These are phyloP conservation scores for Vanessa cardui DNA, from an alignment of 2,888 invertebrate species.

Conservation along the genomic window DNA sequence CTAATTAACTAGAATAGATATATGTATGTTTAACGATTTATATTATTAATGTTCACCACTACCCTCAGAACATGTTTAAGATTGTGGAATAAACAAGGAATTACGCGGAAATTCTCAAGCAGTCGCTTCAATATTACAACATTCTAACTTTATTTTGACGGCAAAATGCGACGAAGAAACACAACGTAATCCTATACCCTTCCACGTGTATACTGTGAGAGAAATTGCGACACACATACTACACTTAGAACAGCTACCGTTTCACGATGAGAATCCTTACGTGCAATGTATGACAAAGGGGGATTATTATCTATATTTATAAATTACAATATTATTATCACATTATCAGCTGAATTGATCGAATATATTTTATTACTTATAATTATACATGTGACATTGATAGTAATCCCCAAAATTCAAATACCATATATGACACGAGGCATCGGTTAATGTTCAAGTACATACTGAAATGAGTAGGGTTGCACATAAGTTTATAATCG, in stretches of 20 bases:
- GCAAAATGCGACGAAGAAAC: slow-evolving; percentile 1
- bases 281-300: neutral
- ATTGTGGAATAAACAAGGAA: neutral
- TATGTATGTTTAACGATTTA: no score
- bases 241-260: neutral
- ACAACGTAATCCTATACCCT: slow-evolving; percentile 1
- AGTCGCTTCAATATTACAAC: neutral
- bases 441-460: neutral
- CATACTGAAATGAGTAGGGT: slow-evolving; percentile 13
- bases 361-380: no score
- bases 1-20: no score
- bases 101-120: neutral
- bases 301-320: neutral
- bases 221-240: slow-evolving; percentile 10
- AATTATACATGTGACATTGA: no score
- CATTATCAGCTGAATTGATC: no score
- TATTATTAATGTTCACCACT: no score
- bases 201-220: neutral
- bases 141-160: neutral
- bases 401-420: neutral
- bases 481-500: slow-evolving; percentile 28
- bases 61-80: neutral
- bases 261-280: slow-evolving; percentile 8
- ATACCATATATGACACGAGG: neutral
- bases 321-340: neutral